Percentiles rank a stretch among this genome's conserved stretches.
These are phyloP conservation scores for Holcopasites calliopsidis DNA, from an alignment of 1,140 invertebrate species.

Conservation along the genomic window DNA sequence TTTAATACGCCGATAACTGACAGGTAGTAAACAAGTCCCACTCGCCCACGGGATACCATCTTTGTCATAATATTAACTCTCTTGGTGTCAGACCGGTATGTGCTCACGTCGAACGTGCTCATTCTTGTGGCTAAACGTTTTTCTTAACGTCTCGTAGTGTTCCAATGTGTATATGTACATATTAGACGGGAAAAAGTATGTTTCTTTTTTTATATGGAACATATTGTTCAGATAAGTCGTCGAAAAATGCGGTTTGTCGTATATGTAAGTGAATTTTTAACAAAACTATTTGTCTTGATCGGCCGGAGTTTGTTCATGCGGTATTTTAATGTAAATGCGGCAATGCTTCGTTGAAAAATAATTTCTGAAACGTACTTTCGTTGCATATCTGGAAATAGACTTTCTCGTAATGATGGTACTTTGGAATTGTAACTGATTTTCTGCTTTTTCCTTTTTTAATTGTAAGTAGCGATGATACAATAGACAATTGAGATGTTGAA, in stretches of 20 bases:
- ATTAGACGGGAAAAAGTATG: not conserved
- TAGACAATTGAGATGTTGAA: not conserved
- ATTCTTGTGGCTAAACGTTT: not conserved
- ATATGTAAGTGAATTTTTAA: not conserved
- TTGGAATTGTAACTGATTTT: not conserved
- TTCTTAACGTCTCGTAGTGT: not conserved
- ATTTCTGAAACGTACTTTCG: not conserved
- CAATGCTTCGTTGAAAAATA: no score
- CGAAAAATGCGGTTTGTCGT: no score
- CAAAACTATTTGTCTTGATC: not conserved
- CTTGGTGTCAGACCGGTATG: constrained; percentile 34
- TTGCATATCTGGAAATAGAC: no score
- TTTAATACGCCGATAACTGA: constrained; percentile 48
- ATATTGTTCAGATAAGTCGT: not conserved
- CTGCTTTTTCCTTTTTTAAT: not conserved
- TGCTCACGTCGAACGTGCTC: constrained; percentile 11
- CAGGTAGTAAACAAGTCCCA: constrained; percentile 56
- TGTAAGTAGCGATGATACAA: not conserved
- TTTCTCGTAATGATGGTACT: not conserved
- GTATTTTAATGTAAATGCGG: not conserved
- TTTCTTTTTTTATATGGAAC: no score
- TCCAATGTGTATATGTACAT: not conserved
- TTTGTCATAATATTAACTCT: constrained; percentile 46
- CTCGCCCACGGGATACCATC: constrained; percentile 41
- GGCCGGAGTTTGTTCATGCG: not conserved